Conservation (phyloP, 2,888 invertebrate genomes). For the Trichacis sp. region DNA sequence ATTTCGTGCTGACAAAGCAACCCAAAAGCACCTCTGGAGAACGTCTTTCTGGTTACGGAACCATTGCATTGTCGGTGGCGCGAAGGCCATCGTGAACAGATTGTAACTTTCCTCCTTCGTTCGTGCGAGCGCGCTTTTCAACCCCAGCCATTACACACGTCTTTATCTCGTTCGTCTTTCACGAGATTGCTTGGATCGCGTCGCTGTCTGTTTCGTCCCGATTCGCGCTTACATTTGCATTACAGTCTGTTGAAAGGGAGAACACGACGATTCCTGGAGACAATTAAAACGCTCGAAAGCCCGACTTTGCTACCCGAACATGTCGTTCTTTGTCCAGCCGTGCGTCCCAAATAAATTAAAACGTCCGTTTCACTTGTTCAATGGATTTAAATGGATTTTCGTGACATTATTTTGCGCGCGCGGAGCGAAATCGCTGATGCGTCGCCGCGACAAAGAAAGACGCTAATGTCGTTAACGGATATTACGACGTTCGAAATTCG, state of each 20-base stretch:
- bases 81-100: constrained; percentile 61
- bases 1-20: too few relatives aligned
- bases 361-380: constrained; percentile 1
- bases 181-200: constrained; percentile 48
- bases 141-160: constrained; percentile 10
- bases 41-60: too few relatives aligned
- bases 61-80: constrained; percentile 52
- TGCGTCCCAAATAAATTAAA: not conserved
- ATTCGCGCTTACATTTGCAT: constrained; percentile 49
- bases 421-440: too few relatives aligned
- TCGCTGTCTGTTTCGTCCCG: constrained; percentile 54
- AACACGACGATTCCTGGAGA: not conserved
- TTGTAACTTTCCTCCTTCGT: constrained; percentile 54
- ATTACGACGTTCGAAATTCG: too few relatives aligned
- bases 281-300: not conserved
- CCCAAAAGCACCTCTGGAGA: too few relatives aligned
- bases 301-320: not conserved
- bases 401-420: too few relatives aligned
- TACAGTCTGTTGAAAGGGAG: constrained; percentile 1
- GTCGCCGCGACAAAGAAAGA: too few relatives aligned
- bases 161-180: constrained; percentile 31
- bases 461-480: too few relatives aligned
- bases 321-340: not conserved
- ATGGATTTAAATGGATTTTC: too few relatives aligned
- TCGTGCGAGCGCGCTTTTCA: constrained; percentile 17